phyloP scores from a whole-genome alignment of 2,113 vertebrate genomes.

The Dasyornis broadbenti region DNA sequence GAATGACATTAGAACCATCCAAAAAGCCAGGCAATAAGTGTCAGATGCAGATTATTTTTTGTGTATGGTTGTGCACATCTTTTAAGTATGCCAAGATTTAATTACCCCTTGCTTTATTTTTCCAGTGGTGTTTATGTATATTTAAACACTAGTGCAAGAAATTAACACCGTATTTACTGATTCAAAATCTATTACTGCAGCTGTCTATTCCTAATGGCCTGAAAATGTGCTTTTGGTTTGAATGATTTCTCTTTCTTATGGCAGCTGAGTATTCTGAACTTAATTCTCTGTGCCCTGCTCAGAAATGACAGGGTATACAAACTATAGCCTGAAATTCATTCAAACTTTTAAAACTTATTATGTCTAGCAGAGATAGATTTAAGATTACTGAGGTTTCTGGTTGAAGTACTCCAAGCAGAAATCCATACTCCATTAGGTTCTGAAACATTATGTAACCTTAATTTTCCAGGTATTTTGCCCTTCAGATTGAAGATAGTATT shows the following conservation, averaged over 20 bases:
- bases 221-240: not conserved
- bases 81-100: not conserved
- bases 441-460: constrained; percentile 70
- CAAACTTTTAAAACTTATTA: constrained; percentile 66
- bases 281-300: constrained; percentile 25
- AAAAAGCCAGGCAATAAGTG: not conserved
- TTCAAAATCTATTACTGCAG: not conserved
- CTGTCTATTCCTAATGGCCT: constrained; percentile 7
- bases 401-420: constrained; percentile 68
- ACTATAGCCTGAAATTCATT: constrained; percentile 60
- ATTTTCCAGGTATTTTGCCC: constrained; percentile 75
- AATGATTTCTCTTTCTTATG: constrained; percentile 10
- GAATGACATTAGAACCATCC: not conserved
- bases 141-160: not conserved
- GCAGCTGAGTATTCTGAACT: not conserved
- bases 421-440: constrained; percentile 71
- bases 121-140: not conserved
- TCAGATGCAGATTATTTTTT: not conserved
- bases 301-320: constrained; percentile 46
- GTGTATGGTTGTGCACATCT: not conserved
- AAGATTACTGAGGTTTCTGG: constrained; percentile 70
- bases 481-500: constrained; percentile 70
- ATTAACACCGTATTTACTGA: not conserved
- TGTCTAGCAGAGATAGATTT: constrained; percentile 58
- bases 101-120: not conserved